These are phyloP conservation scores for Dromius quadrimaculatus DNA, from an alignment of 2,888 invertebrate species.

Conservation along the genomic window DNA sequence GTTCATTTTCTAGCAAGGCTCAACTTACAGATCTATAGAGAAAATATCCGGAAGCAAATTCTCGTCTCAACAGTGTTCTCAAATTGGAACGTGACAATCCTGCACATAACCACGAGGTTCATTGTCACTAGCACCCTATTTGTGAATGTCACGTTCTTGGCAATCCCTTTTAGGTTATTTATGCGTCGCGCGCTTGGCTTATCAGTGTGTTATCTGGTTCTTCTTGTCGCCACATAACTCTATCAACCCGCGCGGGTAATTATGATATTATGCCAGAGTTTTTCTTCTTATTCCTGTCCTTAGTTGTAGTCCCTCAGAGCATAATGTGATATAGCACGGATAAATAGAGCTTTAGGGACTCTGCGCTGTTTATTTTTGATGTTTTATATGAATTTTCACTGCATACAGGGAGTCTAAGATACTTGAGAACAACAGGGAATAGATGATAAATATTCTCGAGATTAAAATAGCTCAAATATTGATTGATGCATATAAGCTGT, in stretches of 20 bases:
- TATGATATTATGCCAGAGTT: constrained; percentile 40
- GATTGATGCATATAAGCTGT: no score
- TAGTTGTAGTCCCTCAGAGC: neutral
- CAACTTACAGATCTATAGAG: no score
- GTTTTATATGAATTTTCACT: constrained; percentile 18
- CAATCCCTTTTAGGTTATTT: constrained; percentile 46
- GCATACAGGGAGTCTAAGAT: no score
- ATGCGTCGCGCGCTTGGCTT: constrained; percentile 40
- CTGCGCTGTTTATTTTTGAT: neutral
- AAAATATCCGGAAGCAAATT: no score
- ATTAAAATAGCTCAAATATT: no score
- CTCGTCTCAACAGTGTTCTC: no score
- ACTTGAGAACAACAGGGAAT: no score
- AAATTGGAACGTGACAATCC: no score
- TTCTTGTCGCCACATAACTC: constrained; percentile 51
- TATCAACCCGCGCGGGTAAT: constrained; percentile 46
- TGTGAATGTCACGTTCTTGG: constrained; percentile 44
- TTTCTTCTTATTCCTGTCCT: constrained; percentile 17
- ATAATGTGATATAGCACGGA: constrained; percentile 23
- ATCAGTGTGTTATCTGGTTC: constrained; percentile 48
- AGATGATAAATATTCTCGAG: no score
- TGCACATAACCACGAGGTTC: no score
- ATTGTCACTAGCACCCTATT: constrained; percentile 46
- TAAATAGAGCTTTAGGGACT: constrained; percentile 24
- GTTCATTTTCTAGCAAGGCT: no score